These are phyloP conservation scores for Peucedramus taeniatus DNA, from an alignment of 2,113 vertebrate species.

Conservation along the genomic window DNA sequence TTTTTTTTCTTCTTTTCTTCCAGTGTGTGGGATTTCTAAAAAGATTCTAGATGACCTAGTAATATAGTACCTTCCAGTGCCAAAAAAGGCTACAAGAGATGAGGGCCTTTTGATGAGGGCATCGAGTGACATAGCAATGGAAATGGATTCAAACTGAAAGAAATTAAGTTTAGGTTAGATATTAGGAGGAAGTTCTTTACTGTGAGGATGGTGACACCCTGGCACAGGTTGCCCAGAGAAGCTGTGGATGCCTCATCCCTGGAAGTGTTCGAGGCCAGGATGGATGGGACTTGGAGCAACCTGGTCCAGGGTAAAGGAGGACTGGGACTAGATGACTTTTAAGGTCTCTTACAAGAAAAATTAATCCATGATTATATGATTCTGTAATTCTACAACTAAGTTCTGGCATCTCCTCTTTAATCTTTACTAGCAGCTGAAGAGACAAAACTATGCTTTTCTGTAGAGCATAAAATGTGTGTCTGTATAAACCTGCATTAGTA, in stretches of 20 bases:
- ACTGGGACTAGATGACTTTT: background rate
- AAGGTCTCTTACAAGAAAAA: background rate
- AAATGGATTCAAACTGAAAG: background rate
- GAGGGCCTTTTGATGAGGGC: background rate
- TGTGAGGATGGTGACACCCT: background rate
- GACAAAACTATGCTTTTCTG: background rate
- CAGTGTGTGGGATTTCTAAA: background rate
- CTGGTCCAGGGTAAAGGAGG: background rate
- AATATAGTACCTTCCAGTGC: background rate
- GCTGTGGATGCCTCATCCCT: background rate
- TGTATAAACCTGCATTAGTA: background rate
- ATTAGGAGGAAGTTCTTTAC: background rate
- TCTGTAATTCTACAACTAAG: background rate
- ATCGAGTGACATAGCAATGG: background rate
- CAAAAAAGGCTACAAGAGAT: background rate
- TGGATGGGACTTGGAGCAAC: background rate
- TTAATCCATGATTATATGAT: background rate
- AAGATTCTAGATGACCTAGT: background rate
- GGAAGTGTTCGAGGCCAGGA: background rate
- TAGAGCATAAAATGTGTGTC: background rate
- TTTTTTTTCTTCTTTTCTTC: background rate
- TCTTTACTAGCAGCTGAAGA: background rate
- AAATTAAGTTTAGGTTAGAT: background rate
- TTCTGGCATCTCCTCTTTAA: background rate
- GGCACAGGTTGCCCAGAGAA: background rate